Conservation (phyloP, 2,888 invertebrate species). For the Heliconius cydno region DNA sequence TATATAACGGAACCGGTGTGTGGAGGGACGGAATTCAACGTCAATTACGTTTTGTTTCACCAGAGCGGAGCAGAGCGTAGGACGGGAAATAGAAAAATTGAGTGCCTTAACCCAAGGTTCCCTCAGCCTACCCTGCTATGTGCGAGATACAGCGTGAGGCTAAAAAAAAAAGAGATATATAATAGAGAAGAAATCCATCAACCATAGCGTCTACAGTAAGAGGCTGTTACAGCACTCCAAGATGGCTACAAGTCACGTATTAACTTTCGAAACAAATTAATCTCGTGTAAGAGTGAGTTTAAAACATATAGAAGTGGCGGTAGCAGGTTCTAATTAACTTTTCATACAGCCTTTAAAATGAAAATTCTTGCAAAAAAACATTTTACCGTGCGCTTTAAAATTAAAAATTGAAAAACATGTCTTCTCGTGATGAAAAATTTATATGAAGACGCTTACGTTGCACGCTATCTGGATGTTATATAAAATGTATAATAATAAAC, state of each 20-base stretch:
- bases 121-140: too few relatives aligned
- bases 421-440: slow-evolving; percentile 34
- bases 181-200: too few relatives aligned
- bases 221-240: neutral
- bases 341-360: slow-evolving; percentile 45
- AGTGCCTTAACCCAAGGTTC: too few relatives aligned
- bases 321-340: slow-evolving; percentile 45
- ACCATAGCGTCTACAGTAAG: neutral
- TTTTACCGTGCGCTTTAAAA: slow-evolving; percentile 39
- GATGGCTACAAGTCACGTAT: slow-evolving; percentile 30
- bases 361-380: slow-evolving; percentile 44
- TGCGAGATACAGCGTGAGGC: too few relatives aligned
- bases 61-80: too few relatives aligned
- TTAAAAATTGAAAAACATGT: slow-evolving; percentile 41
- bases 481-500: slow-evolving; percentile 7
- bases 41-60: too few relatives aligned
- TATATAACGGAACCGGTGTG: too few relatives aligned
- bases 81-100: too few relatives aligned
- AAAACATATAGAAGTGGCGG: slow-evolving; percentile 39
- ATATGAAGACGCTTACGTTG: slow-evolving; percentile 30
- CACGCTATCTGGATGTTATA: slow-evolving; percentile 19
- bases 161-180: too few relatives aligned
- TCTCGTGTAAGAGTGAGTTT: slow-evolving; percentile 37
- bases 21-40: too few relatives aligned
- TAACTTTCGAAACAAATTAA: slow-evolving; percentile 43